Conservation (phyloP, 2,797 vertebrate genomes). For the Syngnathus acus region DNA sequence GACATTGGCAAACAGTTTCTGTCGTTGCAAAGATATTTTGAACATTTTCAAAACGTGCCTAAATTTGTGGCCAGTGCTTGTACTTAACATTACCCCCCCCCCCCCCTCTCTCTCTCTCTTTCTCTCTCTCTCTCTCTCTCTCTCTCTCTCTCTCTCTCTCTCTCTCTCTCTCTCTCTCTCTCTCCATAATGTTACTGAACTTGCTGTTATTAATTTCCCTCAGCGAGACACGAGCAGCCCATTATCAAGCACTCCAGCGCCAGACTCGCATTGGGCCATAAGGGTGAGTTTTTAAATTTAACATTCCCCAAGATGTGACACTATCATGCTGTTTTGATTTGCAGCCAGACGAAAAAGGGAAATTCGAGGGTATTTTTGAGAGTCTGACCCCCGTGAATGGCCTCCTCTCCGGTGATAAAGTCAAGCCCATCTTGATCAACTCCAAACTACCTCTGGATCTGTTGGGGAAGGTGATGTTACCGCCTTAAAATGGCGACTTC, state of each 20-base stretch:
- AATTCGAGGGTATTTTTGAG: slow-evolving; percentile 96
- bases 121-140: no score
- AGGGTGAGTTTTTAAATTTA: slow-evolving; percentile 71
- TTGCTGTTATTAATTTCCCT: background rate
- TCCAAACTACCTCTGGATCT: slow-evolving; percentile 96
- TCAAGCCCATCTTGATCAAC: slow-evolving; percentile 94
- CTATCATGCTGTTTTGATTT: slow-evolving; percentile 19
- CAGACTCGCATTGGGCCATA: slow-evolving; percentile 84
- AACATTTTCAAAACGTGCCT: background rate
- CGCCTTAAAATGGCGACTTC: background rate
- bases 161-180: no score
- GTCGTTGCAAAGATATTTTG: no score
- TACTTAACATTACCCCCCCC: background rate
- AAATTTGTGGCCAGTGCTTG: background rate
- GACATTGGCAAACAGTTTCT: no score
- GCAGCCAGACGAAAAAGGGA: slow-evolving; percentile 92
- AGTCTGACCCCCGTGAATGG: slow-evolving; percentile 87
- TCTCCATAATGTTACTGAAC: background rate
- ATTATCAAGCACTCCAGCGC: slow-evolving; percentile 39
- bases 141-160: no score
- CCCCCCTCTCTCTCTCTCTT: no score
- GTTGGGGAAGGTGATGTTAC: slow-evolving; percentile 82
- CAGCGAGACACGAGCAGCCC: slow-evolving; percentile 78
- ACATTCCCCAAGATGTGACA: background rate
- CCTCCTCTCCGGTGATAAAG: slow-evolving; percentile 92